Percentiles rank a stretch among this genome's conserved stretches.
Evolutionary conservation across 2,113 vertebrate species (phyloP).

Genomic region (Clarias gariepinus): DNA sequence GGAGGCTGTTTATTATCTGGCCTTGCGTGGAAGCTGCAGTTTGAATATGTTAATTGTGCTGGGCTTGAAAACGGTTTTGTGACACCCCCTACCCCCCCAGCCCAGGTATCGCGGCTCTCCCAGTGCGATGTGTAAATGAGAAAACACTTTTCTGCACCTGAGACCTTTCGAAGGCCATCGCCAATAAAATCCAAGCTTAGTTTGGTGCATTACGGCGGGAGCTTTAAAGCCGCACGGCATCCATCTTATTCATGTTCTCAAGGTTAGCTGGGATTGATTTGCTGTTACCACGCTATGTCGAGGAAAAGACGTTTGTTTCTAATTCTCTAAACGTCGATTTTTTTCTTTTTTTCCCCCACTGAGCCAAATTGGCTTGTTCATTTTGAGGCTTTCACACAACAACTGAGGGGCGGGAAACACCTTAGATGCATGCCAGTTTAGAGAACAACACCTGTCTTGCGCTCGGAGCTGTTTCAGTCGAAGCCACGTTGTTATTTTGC

Average conservation of each 20-base stretch:
- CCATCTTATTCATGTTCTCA: constrained; percentile 7
- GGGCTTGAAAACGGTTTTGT: background rate
- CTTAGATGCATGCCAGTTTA: background rate
- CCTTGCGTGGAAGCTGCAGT: background rate
- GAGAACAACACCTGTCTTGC: background rate
- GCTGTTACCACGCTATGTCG: background rate
- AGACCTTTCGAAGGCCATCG: constrained; percentile 15
- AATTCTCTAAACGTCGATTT: background rate
- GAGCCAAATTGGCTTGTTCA: background rate
- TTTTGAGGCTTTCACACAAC: background rate
- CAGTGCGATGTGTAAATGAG: constrained; percentile 31
- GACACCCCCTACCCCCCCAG: constrained; percentile 1
- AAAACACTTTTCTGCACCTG: constrained; percentile 1
- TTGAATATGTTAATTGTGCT: constrained; percentile 26
- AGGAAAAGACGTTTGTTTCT: background rate
- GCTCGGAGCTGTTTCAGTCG: background rate
- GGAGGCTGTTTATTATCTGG: constrained; percentile 34
- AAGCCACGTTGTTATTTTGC: background rate
- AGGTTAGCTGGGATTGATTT: constrained; percentile 13
- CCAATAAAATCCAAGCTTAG: constrained; percentile 19
- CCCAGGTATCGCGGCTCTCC: constrained; percentile 1
- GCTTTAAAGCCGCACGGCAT: constrained; percentile 1
- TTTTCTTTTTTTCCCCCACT: background rate
- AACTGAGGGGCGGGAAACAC: background rate
- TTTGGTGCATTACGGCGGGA: background rate